Percentiles rank a stretch among this genome's conserved stretches.
phyloP scores from a whole-genome alignment of 1,140 invertebrate species.

The Tetramorium simillimum region DNA sequence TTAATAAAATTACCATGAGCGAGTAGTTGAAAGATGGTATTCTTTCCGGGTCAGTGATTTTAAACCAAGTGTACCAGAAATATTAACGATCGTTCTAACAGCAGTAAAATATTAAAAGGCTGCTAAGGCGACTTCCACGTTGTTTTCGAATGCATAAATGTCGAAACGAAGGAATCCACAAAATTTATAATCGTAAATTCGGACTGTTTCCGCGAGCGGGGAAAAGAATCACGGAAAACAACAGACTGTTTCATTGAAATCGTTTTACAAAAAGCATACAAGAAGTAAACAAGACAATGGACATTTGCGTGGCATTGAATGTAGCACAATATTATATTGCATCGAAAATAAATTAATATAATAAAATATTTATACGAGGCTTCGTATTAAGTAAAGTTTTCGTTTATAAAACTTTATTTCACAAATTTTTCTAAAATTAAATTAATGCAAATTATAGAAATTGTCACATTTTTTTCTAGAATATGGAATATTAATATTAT shows the following conservation, averaged over 20 bases:
- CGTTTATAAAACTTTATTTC: constrained; percentile 2
- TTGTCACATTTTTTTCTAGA: background rate
- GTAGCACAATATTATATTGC: constrained; percentile 4
- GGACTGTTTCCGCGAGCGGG: background rate
- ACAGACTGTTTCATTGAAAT: constrained; percentile 10
- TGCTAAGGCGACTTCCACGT: background rate
- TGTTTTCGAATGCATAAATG: constrained; percentile 26
- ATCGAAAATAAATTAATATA: constrained; percentile 14
- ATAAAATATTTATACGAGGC: constrained; percentile 13
- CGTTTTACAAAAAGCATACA: background rate
- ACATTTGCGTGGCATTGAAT: background rate
- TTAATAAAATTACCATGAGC: constrained; percentile 54
- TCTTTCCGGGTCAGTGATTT: constrained; percentile 37
- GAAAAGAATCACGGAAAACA: constrained; percentile 4
- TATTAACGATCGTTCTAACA: constrained; percentile 43
- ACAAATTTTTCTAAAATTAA: background rate
- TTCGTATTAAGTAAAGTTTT: background rate
- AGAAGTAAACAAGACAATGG: background rate
- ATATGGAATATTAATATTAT: background rate
- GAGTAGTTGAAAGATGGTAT: constrained; percentile 19
- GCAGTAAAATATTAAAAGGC: constrained; percentile 45
- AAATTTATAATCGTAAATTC: constrained; percentile 24
- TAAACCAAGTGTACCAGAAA: constrained; percentile 50
- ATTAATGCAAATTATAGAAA: constrained; percentile 24
- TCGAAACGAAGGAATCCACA: background rate